These are phyloP conservation scores for Enteromius afrohamiltoni DNA, from an alignment of 2,797 vertebrate genomes.

Conservation along the genomic window DNA sequence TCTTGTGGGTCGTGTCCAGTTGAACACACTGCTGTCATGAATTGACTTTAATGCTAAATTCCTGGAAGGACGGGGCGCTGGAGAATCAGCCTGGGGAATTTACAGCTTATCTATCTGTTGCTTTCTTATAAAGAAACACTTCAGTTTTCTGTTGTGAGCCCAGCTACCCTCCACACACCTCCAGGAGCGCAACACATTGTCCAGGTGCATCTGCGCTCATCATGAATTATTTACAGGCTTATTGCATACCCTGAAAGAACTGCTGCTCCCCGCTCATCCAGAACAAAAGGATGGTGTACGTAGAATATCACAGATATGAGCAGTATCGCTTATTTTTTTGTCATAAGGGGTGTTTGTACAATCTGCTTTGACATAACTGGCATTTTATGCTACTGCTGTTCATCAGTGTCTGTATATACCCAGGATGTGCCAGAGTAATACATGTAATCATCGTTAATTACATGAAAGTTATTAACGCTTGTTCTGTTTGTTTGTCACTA, in stretches of 20 bases:
- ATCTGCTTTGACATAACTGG: constrained; percentile 1
- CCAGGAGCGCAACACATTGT: not conserved
- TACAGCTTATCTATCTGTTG: constrained; percentile 26
- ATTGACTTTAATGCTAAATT: not conserved
- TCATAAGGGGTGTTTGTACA: constrained; percentile 2
- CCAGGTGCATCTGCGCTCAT: constrained; percentile 37
- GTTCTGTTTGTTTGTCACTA: not conserved
- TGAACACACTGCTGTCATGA: not conserved
- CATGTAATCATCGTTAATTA: not conserved
- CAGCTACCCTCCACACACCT: constrained; percentile 6
- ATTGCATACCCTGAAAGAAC: not conserved
- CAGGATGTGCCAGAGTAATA: not conserved
- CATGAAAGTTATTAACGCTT: not conserved
- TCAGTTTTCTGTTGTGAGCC: not conserved
- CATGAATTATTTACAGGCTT: constrained; percentile 33
- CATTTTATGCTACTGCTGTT: not conserved
- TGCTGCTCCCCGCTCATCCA: not conserved
- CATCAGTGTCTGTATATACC: not conserved
- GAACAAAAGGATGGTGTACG: constrained; percentile 17
- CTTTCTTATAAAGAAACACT: not conserved
- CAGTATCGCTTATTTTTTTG: constrained; percentile 9
- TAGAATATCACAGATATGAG: constrained; percentile 14
- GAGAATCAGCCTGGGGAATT: not conserved
- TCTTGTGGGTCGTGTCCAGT: constrained; percentile 13
- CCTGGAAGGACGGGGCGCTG: not conserved